Base-by-base conservation (phyloP, 2,797 vertebrate species). In the Anolis apletophallus region DNA sequence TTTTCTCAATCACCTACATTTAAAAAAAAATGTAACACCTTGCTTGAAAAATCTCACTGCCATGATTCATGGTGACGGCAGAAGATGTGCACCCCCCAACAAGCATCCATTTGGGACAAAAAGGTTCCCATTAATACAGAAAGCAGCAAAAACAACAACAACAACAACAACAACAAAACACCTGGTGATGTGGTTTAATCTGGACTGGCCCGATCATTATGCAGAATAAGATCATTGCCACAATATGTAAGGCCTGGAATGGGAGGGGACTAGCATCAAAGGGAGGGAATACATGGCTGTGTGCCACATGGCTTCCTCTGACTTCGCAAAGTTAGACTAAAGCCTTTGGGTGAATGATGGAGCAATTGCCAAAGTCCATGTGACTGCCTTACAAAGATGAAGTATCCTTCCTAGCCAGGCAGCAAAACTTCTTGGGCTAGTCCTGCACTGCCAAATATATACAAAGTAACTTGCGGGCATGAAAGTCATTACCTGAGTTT, bases 401-500 rank as follows among this genome's bases (percentile, higher is more conserved):
- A 14, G 16, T 54, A 4, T 26, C 73, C 46, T 50, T 34, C 10
- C 5, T n/a, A n/a, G 19, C 3, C n/a, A 34, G n/a, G 32, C 50
- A 57, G 14, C 46, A 54, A n/a, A 68, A 13, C 3, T 67, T 13
- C 29, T 67, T 67, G 64, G 64, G 64, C 64, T 21, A 67, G 64
- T 11, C 57, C 57, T 21, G 29, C 29, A n/a, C 13, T 26, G 9
- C 21, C 50, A 32, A 36, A 34, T 85, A 19, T 46, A 80, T 17
- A 85, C 21, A 57, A 5, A 34, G 50, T 7, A 55, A 23, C 34
- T 26, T 13, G 69, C 80, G 64, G 67, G 11, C 36, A 87, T 92
- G 55, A 36, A 52, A 95, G 88, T 85, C 81, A 3, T 96, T 94
- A 95, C 96, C 93, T 96, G 93, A 91, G 88, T 92, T 85, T 87